Base-by-base conservation (phyloP, 2,113 vertebrate species). In the Coregonus clupeaformis region DNA sequence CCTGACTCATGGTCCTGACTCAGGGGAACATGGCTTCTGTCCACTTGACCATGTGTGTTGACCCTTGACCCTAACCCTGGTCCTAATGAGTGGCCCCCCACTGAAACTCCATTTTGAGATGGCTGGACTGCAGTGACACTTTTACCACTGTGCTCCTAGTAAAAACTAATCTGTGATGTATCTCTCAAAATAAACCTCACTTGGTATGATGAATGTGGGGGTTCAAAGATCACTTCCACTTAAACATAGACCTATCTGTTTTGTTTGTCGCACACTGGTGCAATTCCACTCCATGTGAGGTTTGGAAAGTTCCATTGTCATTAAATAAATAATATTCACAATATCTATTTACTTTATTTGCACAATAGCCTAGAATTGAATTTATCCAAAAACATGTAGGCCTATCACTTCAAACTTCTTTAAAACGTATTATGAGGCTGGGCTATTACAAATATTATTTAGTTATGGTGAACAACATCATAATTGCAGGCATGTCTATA, bases 31-130 rank as follows among this genome's bases (percentile, higher is more conserved):
- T 18, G 63, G 68, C 75, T 76, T 75, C 67, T 72, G n/a, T 55
- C 72, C 77, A 81, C 80, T 87, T 88, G 86, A 86, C 87, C 84
- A 75, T 82, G 85, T 82, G 73, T 68, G 79, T 81, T 86, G 84
- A 86, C 81, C 85, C 81, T 47, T 78, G 80, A 86, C 16, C 82
- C 18, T 18, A 18, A n/a, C 22, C 60, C 13, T 30, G 55, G 55
- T 66, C 77, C 67, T 67, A 84, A 82, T 80, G 74, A 82, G 72
- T 36, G 30, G 22, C 69, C 76, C 25, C 77, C 55, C 68, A 59
- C 72, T 67, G 79, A 67, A 64, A 77, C 42, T 18, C 57, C n/a
- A 13, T 63, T 60, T 49, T 24, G 13, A 71, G 65, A 82, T 67
- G 80, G 73, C 72, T 72, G 74, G 70, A 74, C 74, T 77, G 4